A percentile compares a stretch with the other conserved stretches of the same genome.
phyloP scores from a whole-genome alignment of 2,888 invertebrate genomes.

The Nemoura dubitans region DNA sequence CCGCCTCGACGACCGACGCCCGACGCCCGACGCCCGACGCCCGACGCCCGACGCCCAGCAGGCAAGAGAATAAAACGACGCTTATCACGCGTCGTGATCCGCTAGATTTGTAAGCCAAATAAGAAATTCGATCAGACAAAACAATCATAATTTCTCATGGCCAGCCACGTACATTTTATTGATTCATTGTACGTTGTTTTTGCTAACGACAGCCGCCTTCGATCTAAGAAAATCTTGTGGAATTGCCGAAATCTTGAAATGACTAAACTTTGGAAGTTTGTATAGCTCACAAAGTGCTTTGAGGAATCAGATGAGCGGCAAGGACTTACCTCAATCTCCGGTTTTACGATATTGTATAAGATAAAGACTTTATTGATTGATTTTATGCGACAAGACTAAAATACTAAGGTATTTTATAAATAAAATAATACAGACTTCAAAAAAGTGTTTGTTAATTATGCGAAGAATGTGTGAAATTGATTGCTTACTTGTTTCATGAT shows the following conservation, averaged over 20 bases:
- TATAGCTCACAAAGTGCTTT: not conserved
- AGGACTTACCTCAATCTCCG: not conserved
- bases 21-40: not conserved
- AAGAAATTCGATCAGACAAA: not conserved
- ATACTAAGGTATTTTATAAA: not conserved
- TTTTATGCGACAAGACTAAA: not conserved
- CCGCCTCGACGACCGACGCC: not conserved
- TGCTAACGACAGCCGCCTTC: not conserved
- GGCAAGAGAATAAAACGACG: not conserved
- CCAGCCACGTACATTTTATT: not conserved
- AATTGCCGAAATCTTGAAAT: not conserved
- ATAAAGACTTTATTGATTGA: not conserved
- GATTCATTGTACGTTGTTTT: not conserved
- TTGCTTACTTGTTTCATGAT: not conserved
- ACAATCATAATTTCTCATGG: not conserved
- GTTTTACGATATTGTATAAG: not conserved
- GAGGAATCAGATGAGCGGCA: not conserved
- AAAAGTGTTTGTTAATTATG: not conserved
- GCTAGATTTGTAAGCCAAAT: not conserved
- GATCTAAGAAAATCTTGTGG: not conserved
- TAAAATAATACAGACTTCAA: not conserved
- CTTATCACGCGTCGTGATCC: not conserved
- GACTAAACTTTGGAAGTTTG: not conserved
- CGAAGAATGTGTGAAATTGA: not conserved
- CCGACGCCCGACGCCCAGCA: not conserved